Base-by-base conservation (phyloP, 2,113 vertebrate genomes). In the Barbus barbus region DNA sequence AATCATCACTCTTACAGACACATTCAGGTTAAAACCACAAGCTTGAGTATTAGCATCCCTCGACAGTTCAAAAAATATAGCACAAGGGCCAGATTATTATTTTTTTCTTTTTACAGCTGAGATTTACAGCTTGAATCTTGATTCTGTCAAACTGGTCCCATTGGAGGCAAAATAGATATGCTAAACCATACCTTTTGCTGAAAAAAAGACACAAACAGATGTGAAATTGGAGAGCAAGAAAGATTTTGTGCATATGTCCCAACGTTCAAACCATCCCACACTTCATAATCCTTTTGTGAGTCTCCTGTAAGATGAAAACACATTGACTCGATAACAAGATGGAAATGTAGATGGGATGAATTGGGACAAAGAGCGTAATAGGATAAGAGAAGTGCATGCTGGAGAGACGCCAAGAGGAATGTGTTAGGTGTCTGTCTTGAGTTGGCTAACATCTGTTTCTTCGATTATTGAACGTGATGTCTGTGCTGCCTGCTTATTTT, bases 1-100 rank as follows among this genome's bases (percentile, higher is more conserved):
- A 78, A 74, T 77, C 83, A 85, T 87, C 81, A 46, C 82, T 85
- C 86, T 87, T 74, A 11, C 56, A 82, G 86, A 87, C 83, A 74
- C 81, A 65, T 83, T 82, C 78, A 84, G 86, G 83, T 84, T 83
- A 81, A 74, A 83, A 53, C 63, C 56, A 20, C 44, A 56, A 82
- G 74, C 31, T 75, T 79, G 20, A 85, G 72, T 31, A 78, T 83
- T 28, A 33, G 61, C 69, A 84, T 71, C 76, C 76, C 53, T 78
- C n/a, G 20, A 61, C 61, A 44, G 58, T 44, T 79, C 3, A 5
- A 80, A 80, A 46, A 80, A 36, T n/a, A 67, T 48, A 67, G 78
- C 16, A 48, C 60, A 14, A 9, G 5, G 14, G 11, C 11, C 24
- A 14, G 22, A 13, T 16, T 1, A 71, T 69, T 71, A 9, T 71